Conservation (phyloP, 1,140 invertebrate species). For the Lepidurus packardi region DNA sequence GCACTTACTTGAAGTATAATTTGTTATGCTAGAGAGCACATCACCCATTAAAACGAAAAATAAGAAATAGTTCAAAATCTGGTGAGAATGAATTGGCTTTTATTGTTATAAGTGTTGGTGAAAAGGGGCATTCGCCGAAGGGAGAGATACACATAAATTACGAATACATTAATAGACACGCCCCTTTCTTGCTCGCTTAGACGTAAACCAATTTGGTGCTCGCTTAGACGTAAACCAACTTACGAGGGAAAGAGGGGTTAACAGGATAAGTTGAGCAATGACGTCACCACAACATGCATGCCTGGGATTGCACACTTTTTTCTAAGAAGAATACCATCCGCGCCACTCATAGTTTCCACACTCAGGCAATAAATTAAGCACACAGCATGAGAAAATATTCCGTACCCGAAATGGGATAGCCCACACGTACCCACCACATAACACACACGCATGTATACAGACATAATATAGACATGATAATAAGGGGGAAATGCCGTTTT, state of each 20-base stretch:
- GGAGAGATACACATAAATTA: background rate
- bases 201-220: background rate
- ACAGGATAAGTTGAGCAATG: slow-evolving; percentile 2
- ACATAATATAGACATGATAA: background rate
- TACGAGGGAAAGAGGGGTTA: background rate
- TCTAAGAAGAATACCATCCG: background rate
- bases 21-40: too few relatives aligned
- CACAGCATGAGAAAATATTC: background rate
- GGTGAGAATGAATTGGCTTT: background rate
- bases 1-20: too few relatives aligned
- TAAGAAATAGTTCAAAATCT: background rate
- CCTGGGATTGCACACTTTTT: background rate
- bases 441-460: background rate
- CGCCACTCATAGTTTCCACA: background rate
- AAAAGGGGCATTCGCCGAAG: background rate
- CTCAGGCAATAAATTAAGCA: background rate
- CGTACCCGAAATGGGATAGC: background rate
- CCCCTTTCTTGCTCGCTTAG: background rate
- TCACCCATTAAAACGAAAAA: background rate
- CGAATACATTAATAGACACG: background rate
- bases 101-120: background rate
- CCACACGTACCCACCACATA: background rate
- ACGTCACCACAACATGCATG: slow-evolving; percentile 2
- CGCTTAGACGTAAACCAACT: background rate
- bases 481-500: background rate